A percentile compares a stretch with the other conserved stretches of the same genome.
Evolutionary conservation across 1,140 invertebrate genomes (phyloP).

Genomic region (Oncopeltus fasciatus): DNA sequence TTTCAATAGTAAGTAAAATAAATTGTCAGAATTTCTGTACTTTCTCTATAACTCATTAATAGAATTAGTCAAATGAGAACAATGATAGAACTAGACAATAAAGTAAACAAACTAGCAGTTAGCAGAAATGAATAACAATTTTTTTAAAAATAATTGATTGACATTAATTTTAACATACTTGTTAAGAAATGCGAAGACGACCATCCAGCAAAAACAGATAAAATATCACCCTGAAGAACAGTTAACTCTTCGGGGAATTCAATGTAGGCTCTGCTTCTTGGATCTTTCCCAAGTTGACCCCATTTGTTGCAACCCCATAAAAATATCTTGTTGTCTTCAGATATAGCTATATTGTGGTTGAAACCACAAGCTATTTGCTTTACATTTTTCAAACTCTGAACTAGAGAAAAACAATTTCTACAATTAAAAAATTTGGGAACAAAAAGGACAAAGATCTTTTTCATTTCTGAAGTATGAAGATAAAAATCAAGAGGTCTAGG

Average conservation of each 20-base stretch:
- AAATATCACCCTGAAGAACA: conserved; percentile 22
- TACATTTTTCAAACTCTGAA: conserved; percentile 38
- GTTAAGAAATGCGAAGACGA: conserved; percentile 50
- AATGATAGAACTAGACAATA: too few species aligned
- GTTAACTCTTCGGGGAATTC: conserved; percentile 26
- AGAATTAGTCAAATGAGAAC: too few species aligned
- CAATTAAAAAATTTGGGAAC: too few species aligned
- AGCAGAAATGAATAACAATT: not conserved
- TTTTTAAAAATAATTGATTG: not conserved
- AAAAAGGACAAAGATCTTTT: too few species aligned
- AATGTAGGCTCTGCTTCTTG: conserved; percentile 29
- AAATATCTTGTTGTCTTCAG: conserved; percentile 38
- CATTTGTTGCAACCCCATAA: conserved; percentile 63
- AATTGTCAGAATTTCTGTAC: too few species aligned
- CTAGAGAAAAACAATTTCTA: conserved; percentile 27
- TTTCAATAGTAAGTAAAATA: too few species aligned
- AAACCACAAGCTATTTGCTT: conserved; percentile 51
- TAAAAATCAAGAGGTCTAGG: too few species aligned
- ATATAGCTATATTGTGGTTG: conserved; percentile 50
- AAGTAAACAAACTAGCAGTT: not conserved
- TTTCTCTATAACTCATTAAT: too few species aligned
- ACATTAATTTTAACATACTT: conserved; percentile 24
- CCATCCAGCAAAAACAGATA: conserved; percentile 48
- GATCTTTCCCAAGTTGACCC: conserved; percentile 45
- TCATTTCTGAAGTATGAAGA: too few species aligned